Evolutionary conservation across 92 coral and sea anemone genomes (phyloP).

Genomic region (Umimayanthus chanpuru): DNA sequence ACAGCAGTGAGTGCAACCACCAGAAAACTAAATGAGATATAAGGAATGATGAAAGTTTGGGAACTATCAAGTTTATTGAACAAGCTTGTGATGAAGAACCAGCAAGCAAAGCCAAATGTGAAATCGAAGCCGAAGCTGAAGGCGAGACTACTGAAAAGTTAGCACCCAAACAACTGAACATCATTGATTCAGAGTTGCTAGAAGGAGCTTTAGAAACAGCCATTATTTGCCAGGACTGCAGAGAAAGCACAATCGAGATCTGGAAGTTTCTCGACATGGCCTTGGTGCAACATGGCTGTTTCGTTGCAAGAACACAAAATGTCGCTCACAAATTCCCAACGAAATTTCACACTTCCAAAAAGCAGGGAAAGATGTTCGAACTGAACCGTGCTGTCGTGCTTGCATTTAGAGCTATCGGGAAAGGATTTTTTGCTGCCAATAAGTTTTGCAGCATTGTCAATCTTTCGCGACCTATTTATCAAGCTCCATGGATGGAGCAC

Average conservation of each 20-base stretch:
- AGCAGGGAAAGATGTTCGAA: constrained; percentile 13
- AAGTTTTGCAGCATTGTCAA: constrained; percentile 11
- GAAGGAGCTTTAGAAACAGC: constrained; percentile 5
- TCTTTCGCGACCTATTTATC: constrained; percentile 33
- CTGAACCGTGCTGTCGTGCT: constrained; percentile 32
- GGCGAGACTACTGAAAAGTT: too few species aligned
- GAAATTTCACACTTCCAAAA: constrained; percentile 15
- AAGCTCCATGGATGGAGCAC: too few species aligned
- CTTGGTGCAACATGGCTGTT: constrained; percentile 31
- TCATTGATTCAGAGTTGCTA: too few species aligned
- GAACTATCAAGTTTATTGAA: background rate
- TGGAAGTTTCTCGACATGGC: constrained; percentile 38
- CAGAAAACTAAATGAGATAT: background rate
- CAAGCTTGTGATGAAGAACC: background rate
- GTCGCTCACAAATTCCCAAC: constrained; percentile 26
- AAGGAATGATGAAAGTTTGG: background rate
- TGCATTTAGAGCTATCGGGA: constrained; percentile 38
- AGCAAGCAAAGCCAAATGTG: too few species aligned
- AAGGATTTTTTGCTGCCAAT: constrained; percentile 38
- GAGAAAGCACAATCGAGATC: constrained; percentile 2
- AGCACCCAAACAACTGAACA: background rate
- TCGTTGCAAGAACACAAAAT: background rate
- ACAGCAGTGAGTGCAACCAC: background rate
- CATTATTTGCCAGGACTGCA: constrained; percentile 4
- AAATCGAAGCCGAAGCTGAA: too few species aligned